Base-by-base conservation (phyloP, 2,797 vertebrate genomes). In the Arnoldichthys spilopterus region DNA sequence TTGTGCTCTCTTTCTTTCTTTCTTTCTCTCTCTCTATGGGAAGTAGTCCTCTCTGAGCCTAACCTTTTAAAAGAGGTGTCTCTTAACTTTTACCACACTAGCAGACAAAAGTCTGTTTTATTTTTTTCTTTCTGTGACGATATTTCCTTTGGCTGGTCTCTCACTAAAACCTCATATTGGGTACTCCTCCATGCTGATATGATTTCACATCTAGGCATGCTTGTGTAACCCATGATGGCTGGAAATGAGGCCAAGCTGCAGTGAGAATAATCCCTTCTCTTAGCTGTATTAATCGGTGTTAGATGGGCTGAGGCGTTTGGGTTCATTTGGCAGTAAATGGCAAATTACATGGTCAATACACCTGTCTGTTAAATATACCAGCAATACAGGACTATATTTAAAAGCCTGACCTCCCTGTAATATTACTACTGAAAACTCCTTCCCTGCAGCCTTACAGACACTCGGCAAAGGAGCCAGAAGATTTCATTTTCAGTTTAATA, bases 401-500 rank as follows among this genome's bases (percentile, higher is more conserved):
- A 58, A 59, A n/a, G 18, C 45, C 34, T 56, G 28, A 75, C 28
- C 73, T 51, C 61, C 45, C 28, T 75, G 26, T 61, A 34, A 47
- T 59, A 49, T 24, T 22, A 20, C 15, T 74, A 28, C 68, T 78
- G 64, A 78, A 72, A 75, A 70, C 64, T 70, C 58, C 68, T 77
- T 40, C 70, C 56, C 40, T 69, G 49, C 56, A 32, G 58, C 37
- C 58, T 64, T 45, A 74, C 73, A 74, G 62, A 45, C 54, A 54
- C 34, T 69, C 49, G 68, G 61, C 63, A 73, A 66, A 40, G 59
- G 58, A 51, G 72, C 18, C 34, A 61, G 76, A 72, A 26, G 62
- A 68, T 73, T 80, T 71, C 37, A 68, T 79, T 83, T 53, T 79
- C 66, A 26, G 16, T 67, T 79, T 77, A 79, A 73, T 79, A 66